Conservation (phyloP, 2,888 invertebrate species). For the Melieria picta region DNA sequence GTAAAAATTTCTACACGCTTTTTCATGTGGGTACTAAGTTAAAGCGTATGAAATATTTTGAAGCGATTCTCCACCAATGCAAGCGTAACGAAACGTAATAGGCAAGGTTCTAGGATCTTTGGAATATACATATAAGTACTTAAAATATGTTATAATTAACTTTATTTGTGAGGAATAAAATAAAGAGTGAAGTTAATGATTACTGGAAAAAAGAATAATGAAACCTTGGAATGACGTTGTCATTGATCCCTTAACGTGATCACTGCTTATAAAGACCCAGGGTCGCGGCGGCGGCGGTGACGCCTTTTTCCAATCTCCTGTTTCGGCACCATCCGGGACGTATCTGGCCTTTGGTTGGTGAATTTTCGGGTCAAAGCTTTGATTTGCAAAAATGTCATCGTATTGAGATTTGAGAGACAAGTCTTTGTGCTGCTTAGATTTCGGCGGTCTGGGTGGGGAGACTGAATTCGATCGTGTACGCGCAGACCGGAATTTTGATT, state of each 20-base stretch:
- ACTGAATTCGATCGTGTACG: slow-evolving; percentile 68
- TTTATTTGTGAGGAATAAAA: no score
- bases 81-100: no score
- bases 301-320: slow-evolving; percentile 72
- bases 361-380: slow-evolving; percentile 78
- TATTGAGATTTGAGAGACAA: slow-evolving; percentile 64
- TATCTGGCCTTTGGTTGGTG: slow-evolving; percentile 82
- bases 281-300: slow-evolving; percentile 26
- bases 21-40: no score
- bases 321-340: slow-evolving; percentile 70
- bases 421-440: slow-evolving; percentile 46
- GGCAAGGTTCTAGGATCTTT: no score
- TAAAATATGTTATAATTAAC: no score
- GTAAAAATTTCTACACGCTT: no score
- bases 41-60: no score
- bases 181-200: no score
- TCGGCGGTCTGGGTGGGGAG: slow-evolving; percentile 68
- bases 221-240: slow-evolving; percentile 64
- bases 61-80: no score
- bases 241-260: slow-evolving; percentile 50
- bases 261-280: slow-evolving; percentile 38
- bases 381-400: slow-evolving; percentile 71
- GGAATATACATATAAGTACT: no score
- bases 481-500: not conserved
- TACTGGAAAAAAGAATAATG: no score